Evolutionary conservation across 2,113 vertebrate genomes (phyloP).

Genomic region (Equus przewalskii): DNA sequence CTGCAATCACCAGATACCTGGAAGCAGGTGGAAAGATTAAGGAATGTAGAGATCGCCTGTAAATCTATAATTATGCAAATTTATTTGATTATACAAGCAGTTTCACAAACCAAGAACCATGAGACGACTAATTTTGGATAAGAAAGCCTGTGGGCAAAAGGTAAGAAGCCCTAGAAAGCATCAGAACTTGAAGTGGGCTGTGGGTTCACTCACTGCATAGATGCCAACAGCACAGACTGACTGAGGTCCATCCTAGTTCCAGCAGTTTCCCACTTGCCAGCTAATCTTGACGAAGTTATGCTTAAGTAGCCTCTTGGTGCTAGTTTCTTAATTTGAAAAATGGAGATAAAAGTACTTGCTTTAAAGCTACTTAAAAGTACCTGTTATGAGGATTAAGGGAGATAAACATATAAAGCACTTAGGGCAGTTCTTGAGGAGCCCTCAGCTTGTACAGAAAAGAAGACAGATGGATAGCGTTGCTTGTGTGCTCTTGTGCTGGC

Average conservation of each 20-base stretch:
- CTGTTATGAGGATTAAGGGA: background rate
- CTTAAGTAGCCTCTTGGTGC: background rate
- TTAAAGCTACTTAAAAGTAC: background rate
- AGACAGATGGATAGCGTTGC: background rate
- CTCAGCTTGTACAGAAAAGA: background rate
- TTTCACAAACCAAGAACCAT: background rate
- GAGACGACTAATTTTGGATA: background rate
- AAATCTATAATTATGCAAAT: constrained; percentile 19
- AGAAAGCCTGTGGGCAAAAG: background rate
- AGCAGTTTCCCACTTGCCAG: background rate
- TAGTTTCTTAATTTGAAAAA: constrained; percentile 30
- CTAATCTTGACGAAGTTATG: background rate
- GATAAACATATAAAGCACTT: background rate
- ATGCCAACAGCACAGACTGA: background rate
- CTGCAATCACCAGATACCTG: background rate
- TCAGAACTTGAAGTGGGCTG: background rate
- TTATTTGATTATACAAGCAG: background rate
- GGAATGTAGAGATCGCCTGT: background rate
- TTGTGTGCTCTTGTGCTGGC: background rate
- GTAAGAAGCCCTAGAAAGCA: background rate
- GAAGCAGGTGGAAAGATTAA: background rate
- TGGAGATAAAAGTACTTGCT: background rate
- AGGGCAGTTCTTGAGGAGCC: background rate
- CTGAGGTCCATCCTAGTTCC: background rate
- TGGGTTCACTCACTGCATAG: background rate